These are phyloP conservation scores for Saturnia japonica DNA, from an alignment of 2,888 invertebrate species.

Conservation along the genomic window DNA sequence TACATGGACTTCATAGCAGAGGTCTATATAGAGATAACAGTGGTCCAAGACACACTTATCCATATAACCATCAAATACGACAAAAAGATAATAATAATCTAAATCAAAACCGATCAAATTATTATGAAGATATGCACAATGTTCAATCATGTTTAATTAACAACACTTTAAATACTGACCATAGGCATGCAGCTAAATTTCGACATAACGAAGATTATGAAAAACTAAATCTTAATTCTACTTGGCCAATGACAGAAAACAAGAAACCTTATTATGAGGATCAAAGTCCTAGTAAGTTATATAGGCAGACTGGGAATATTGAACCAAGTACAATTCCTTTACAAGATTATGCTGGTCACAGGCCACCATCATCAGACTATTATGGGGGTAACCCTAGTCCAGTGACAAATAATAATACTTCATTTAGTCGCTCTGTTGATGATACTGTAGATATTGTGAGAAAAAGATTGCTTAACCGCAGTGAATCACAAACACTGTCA, in stretches of 20 bases:
- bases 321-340: constrained; percentile 47
- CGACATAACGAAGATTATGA: constrained; percentile 34
- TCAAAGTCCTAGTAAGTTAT: constrained; percentile 43
- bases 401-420: constrained; percentile 57
- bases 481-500: constrained; percentile 48
- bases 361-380: constrained; percentile 74
- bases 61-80: constrained; percentile 38
- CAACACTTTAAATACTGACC: constrained; percentile 69
- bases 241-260: constrained; percentile 50
- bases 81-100: constrained; percentile 37
- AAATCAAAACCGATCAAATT: constrained; percentile 30
- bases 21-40: constrained; percentile 41
- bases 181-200: constrained; percentile 40
- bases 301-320: constrained; percentile 39
- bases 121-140: constrained; percentile 38
- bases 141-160: constrained; percentile 46
- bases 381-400: constrained; percentile 60
- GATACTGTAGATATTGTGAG: constrained; percentile 74
- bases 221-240: constrained; percentile 34
- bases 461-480: constrained; percentile 61
- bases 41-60: constrained; percentile 34
- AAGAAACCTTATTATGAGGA: constrained; percentile 46
- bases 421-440: constrained; percentile 68
- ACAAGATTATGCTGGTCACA: constrained; percentile 62
- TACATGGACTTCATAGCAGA: constrained; percentile 44